Conservation (phyloP, 2,888 invertebrate genomes). For the Platerodrilus igneus region DNA sequence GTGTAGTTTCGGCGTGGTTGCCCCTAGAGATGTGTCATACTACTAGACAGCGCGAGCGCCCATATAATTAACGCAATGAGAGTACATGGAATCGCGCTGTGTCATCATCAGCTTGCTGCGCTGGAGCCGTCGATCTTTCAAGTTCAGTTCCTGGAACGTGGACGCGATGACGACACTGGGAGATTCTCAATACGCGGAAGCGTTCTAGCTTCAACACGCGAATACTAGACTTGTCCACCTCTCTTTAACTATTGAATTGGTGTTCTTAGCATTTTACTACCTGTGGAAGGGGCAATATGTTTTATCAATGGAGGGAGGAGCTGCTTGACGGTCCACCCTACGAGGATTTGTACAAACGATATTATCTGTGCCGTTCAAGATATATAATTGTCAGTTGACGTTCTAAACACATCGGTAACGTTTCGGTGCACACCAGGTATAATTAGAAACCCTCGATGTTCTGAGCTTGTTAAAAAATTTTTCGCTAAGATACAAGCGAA, state of each 20-base stretch:
- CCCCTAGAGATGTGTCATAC: slow-evolving; percentile 16
- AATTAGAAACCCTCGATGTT: slow-evolving; percentile 5
- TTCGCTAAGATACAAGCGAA: neutral
- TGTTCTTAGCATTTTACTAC: slow-evolving; percentile 19
- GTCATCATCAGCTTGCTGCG: slow-evolving; percentile 20
- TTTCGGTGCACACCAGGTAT: slow-evolving; percentile 23
- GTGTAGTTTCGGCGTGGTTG: slow-evolving; percentile 2
- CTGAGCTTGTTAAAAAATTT: neutral
- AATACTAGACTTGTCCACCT: slow-evolving; percentile 16
- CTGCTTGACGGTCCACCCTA: slow-evolving; percentile 20
- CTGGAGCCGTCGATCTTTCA: slow-evolving; percentile 17
- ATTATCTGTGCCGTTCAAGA: slow-evolving; percentile 23
- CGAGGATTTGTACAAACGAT: slow-evolving; percentile 24
- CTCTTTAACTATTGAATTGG: slow-evolving; percentile 21
- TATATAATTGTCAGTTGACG: slow-evolving; percentile 28
- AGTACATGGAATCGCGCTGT: slow-evolving; percentile 20
- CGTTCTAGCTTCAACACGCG: slow-evolving; percentile 20
- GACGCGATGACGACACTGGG: slow-evolving; percentile 25
- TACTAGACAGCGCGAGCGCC: slow-evolving; percentile 12
- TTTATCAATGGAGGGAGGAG: slow-evolving; percentile 27
- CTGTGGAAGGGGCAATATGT: slow-evolving; percentile 24
- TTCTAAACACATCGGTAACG: slow-evolving; percentile 24
- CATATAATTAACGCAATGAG: slow-evolving; percentile 22
- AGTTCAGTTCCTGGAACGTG: slow-evolving; percentile 22
- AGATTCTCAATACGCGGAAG: slow-evolving; percentile 27